Base-by-base conservation (phyloP, 37 sponge, comb jelly and placozoan genomes). In the Mnemiopsis leidyi region DNA sequence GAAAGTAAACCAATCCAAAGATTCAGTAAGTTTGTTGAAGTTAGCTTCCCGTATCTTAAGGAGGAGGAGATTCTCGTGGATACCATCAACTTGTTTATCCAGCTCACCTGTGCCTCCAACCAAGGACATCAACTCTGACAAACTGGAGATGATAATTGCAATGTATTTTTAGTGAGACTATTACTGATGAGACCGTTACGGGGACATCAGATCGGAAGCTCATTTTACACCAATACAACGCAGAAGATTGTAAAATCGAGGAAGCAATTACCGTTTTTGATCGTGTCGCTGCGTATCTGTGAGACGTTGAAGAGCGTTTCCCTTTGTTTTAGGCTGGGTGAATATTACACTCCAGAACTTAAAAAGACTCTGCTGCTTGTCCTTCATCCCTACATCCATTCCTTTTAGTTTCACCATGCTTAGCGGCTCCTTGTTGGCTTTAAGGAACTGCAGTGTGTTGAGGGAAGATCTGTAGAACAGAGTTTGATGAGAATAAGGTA, bases 371-470 rank as follows among this genome's bases (percentile, higher is more conserved):
- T 93, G 94, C 93, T 99, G 96, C 34, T 95, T 93, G 93, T 99
- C 99, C 82, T 99, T 99, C 75, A 96, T 96, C 0, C 98, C 99
- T 40, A 96, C 82, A 73, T 93, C 93, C 79, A 94, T 93, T 69
- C 38, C 93, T 79, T 94, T 93, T 0, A 99, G 94, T 25, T 90
- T 25, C 23, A 82, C 90, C 31, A 97, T 82, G 35, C 94, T 94
- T 7, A 99, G 32, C 36, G 96, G 95, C 68, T 94, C 94, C 16
- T 93, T 38, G 39, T 95, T 79, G 20, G 94, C 71, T 25, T 94
- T 93, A 13, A 99, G 94, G 77, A 97, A 99, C 96, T 97, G 98
- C 0, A 98, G 93, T 18, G 97, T 96, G 93, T 98, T 98, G 38
- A 99, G 95, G 40, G 98, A 99, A 16, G 97, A 93, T 67, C 99